Percentiles rank a stretch among this genome's conserved stretches.
These are phyloP conservation scores for Crocodylus rhombifer DNA, from an alignment of 2,797 vertebrate genomes.

Conservation along the genomic window DNA sequence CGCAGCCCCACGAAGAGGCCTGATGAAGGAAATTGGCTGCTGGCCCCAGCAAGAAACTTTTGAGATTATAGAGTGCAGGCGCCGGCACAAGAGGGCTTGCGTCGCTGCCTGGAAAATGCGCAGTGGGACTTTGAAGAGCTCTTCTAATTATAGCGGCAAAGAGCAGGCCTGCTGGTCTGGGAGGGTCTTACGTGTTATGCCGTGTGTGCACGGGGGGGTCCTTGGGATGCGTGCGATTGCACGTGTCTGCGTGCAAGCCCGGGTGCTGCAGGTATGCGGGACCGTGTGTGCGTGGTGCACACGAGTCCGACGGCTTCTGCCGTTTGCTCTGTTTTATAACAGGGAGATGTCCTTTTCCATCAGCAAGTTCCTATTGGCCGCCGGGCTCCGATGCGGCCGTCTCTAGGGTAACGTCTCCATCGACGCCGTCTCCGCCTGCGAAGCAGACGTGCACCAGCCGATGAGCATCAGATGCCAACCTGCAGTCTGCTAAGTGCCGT, in stretches of 20 bases:
- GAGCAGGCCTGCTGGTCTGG: no score
- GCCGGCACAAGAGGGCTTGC: rapidly evolving
- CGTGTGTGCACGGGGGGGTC: no score
- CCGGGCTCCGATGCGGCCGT: constrained; percentile 14
- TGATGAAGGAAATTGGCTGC: not conserved
- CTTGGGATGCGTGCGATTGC: no score
- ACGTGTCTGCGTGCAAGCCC: rapidly evolving
- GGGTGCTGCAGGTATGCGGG: not conserved
- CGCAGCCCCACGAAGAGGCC: not conserved
- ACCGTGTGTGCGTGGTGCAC: rapidly evolving
- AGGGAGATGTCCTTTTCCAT: not conserved
- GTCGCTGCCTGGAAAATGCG: not conserved
- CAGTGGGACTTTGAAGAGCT: not conserved
- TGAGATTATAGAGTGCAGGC: not conserved
- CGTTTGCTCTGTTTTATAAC: not conserved
- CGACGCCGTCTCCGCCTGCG: not conserved
- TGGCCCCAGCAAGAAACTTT: not conserved
- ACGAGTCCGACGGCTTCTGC: not conserved
- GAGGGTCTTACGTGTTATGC: no score
- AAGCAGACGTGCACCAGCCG: not conserved
- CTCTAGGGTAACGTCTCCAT: not conserved
- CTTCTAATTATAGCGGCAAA: not conserved
- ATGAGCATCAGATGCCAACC: not conserved
- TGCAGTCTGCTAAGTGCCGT: not conserved
- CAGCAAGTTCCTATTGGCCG: not conserved